Evolutionary conservation across 2,113 vertebrate species (phyloP), one percentile per base, ranked within the genome.

Genomic region (Agelaius tricolor): DNA sequence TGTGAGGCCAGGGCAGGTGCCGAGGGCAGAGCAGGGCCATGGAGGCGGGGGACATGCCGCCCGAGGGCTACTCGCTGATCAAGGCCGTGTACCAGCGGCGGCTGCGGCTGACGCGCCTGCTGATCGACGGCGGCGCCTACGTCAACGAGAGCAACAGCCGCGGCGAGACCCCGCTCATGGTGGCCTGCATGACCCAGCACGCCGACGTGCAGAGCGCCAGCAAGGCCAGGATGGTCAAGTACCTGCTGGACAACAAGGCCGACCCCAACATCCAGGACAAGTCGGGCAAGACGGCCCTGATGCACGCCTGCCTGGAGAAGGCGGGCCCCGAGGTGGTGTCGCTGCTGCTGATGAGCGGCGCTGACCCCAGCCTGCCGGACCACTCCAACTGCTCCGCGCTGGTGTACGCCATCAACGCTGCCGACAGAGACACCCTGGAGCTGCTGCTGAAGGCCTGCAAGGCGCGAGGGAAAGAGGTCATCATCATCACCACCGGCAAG

Each of bases 181-280:
- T 99, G 5, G 98, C 99, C 44, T 99, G 99, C 91, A 98, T 97
- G 95, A 99, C 98, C 35, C 97, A 89, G 11, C 99, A 99, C 33
- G 93, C 94, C 1, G 99, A 99, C 79, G 79, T 97, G 31, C 99
- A 99, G 96, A 99, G 99, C 15, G 98, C 98, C 43, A 98, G 98
- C 96, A 99, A 99, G 95, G 98, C 97, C 77, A 99, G 98, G 97
- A 99, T 99, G 98, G 98, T 99, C 31, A 98, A 98, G 93, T 99
- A 99, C 95, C 98, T 99, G 31, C 96, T 99, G 78, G 98, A 99
- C 94, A 99, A 98, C 81, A 98, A 98, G 39, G 99, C 99, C 0
- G 99, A 99, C 86, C 99, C 99, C 2, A 99, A 99, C 96, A 99
- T 99, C 74, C 99, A 99, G 93, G 99, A 99, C 97, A 99, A 99